Evolutionary conservation across 2,113 vertebrate species (phyloP).

Genomic region (Bothrops jararaca): DNA sequence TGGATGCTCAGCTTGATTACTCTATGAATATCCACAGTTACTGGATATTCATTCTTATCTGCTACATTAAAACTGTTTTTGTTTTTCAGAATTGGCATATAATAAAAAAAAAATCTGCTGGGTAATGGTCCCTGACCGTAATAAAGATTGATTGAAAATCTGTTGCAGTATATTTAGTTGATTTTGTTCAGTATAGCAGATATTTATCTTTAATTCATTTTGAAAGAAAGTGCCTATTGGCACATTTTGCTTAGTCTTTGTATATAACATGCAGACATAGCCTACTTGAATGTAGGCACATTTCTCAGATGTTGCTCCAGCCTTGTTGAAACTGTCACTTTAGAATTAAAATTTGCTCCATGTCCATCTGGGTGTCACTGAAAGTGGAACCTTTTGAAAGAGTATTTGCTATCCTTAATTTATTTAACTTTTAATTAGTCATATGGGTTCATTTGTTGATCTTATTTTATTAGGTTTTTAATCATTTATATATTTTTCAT

Average conservation of each 20-base stretch:
- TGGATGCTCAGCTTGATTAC: neutral
- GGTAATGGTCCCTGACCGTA: rapidly evolving
- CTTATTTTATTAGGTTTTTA: neutral
- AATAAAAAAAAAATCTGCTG: neutral
- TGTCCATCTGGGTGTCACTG: neutral
- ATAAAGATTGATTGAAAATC: neutral
- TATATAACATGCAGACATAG: neutral
- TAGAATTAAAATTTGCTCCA: neutral
- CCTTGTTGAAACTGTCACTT: neutral
- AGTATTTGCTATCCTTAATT: neutral
- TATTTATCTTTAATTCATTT: neutral
- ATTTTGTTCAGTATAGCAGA: neutral
- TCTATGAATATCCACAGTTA: neutral
- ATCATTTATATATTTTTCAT: neutral
- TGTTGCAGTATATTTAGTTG: neutral
- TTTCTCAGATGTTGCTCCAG: neutral
- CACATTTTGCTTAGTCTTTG: slow-evolving; percentile 10
- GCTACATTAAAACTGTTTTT: neutral
- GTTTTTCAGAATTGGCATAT: neutral
- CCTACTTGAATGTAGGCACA: neutral
- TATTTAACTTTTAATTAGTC: neutral
- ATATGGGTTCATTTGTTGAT: neutral
- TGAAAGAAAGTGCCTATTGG: neutral
- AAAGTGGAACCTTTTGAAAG: neutral
- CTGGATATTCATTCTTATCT: neutral